These are phyloP conservation scores for Mamestra brassicae DNA, from an alignment of 2,888 invertebrate genomes.

Conservation along the genomic window DNA sequence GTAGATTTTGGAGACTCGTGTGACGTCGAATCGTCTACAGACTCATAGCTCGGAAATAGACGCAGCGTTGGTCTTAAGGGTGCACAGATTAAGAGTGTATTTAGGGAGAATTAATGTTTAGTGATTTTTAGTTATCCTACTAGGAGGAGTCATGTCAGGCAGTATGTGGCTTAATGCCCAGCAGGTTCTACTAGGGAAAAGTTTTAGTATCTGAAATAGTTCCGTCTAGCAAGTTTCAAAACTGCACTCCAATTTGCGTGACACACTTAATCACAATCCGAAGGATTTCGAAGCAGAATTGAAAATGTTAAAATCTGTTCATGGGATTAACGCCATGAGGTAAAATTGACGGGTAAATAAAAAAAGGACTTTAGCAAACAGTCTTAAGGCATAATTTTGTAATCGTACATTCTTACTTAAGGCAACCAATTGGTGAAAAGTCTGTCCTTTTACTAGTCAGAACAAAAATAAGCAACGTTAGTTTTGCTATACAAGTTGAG, in stretches of 20 bases:
- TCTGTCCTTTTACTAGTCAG: neutral
- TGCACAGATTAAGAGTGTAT: constrained; percentile 17
- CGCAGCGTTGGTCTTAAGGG: constrained; percentile 48
- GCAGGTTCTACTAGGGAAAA: neutral
- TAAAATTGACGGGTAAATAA: neutral
- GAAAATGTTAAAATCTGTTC: neutral
- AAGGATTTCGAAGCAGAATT: neutral
- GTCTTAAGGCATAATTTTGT: neutral
- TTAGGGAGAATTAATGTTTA: constrained; percentile 10
- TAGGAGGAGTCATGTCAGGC: neutral
- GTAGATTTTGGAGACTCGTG: constrained; percentile 30
- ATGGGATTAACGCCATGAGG: too few species aligned
- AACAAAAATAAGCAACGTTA: constrained; percentile 14
- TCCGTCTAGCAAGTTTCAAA: neutral
- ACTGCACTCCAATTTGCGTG: neutral
- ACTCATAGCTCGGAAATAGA: constrained; percentile 44
- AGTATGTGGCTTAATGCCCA: neutral
- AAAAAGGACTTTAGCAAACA: neutral
- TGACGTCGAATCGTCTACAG: constrained; percentile 27
- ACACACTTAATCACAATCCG: neutral
- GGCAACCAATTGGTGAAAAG: neutral
- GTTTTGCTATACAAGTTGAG: constrained; percentile 13
- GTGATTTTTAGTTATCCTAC: neutral
- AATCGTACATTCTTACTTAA: neutral
- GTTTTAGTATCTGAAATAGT: too few species aligned